Evolutionary conservation across 2,888 invertebrate genomes (phyloP).

Genomic region (Mystacides longicornis): DNA sequence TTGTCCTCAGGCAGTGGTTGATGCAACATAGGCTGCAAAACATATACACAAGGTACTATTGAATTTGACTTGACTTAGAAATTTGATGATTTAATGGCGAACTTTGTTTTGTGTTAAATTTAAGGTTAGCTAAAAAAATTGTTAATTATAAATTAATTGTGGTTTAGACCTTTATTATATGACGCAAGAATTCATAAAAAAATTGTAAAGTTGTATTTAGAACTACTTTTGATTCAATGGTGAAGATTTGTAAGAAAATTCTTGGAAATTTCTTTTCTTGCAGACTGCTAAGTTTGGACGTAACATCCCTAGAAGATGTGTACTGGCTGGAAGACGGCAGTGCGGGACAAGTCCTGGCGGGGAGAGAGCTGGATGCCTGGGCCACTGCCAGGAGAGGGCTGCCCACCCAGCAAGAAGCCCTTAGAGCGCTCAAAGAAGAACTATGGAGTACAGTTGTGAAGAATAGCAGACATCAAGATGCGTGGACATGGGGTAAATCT

Average conservation of each 20-base stretch:
- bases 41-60: constrained; percentile 64
- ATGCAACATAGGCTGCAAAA: constrained; percentile 65
- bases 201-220: too few species aligned
- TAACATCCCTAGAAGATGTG: constrained; percentile 80
- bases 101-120: too few species aligned
- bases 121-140: too few species aligned
- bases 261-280: too few species aligned
- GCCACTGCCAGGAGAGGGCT: constrained; percentile 71
- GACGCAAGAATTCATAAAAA: too few species aligned
- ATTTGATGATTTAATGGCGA: too few species aligned
- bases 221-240: too few species aligned
- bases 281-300: constrained; percentile 71
- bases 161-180: neutral
- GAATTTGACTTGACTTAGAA: too few species aligned
- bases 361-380: constrained; percentile 72
- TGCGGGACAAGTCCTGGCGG: constrained; percentile 65
- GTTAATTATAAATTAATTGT: too few species aligned
- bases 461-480: constrained; percentile 78
- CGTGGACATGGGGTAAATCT: constrained; percentile 77
- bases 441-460: constrained; percentile 83
- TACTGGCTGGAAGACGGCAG: constrained; percentile 83
- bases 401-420: constrained; percentile 72
- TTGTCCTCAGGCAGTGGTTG: constrained; percentile 81
- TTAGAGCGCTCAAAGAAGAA: constrained; percentile 71
- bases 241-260: too few species aligned